A percentile compares a stretch with the other conserved stretches of the same genome.
These are phyloP conservation scores for Fopius arisanus DNA, from an alignment of 1,140 invertebrate genomes.

Conservation along the genomic window DNA sequence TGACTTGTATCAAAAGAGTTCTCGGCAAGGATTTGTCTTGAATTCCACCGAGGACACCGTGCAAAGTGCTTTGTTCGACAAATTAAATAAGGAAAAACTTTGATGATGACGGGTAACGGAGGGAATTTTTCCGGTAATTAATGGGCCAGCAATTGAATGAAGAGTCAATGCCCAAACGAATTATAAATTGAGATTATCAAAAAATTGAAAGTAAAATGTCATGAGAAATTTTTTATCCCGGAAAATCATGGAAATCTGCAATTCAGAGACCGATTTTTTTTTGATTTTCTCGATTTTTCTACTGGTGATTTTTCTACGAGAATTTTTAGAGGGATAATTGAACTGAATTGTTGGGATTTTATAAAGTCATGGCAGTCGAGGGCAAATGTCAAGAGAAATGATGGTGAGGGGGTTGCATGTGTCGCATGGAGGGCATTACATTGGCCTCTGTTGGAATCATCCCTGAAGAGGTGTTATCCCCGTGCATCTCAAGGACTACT, in stretches of 20 bases:
- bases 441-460: constrained; percentile 1
- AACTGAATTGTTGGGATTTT: no score
- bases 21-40: constrained; percentile 3
- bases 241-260: no score
- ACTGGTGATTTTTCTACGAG: no score
- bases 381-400: background rate
- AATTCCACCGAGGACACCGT: background rate
- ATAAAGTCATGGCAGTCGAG: no score
- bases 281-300: no score
- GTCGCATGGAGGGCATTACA: background rate
- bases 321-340: no score
- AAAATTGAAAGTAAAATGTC: no score
- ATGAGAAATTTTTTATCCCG: no score
- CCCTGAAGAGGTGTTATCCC: background rate
- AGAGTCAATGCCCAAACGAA: background rate
- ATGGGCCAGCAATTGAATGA: background rate
- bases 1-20: constrained; percentile 24
- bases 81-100: background rate
- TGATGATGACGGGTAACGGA: background rate
- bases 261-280: no score
- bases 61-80: background rate
- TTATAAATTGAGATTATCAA: background rate
- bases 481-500: background rate
- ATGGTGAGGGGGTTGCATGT: background rate
- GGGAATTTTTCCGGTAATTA: background rate